Evolutionary conservation across 2,888 invertebrate genomes (phyloP), one percentile per base, ranked within the genome.

Genomic region (Eristalis arbustorum): DNA sequence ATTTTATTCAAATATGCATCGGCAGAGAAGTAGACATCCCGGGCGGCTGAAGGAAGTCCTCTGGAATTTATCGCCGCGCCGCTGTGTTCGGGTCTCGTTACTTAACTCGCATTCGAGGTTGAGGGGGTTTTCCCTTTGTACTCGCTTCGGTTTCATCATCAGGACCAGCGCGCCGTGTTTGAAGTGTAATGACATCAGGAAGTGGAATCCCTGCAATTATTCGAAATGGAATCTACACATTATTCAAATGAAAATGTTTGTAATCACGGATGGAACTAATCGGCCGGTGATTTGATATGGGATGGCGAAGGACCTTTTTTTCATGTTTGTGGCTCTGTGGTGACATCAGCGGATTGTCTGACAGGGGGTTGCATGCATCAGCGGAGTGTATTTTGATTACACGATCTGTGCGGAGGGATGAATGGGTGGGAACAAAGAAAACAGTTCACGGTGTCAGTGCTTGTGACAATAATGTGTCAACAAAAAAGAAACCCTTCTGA

Each of bases 1-100:
- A 87, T 83, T 87, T 87, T 87, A 87, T 87, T 87, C 87, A 87
- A 83, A 87, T 87, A 77, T 85, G 82, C 82, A 82, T 83, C 69
- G 82, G 82, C 87, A 82, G 87, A 78, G 82, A 87, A 87, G 82
- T 78, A 85, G 85, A 85, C 85, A 82, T 76, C 77, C 77, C 42
- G 37, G 69, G 68, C 69, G 69, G 73, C 66, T 78, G 62, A 72
- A 73, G 80, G 63, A 49, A 74, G 74, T 81, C 59, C 71, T 87
- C 31, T 78, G 82, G 75, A 87, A 87, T 85, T 85, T 85, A 85
- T 85, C 85, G 77, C 82, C 66, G 57, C 85, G 77, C 82, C 66
- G 57, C 6, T 5, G 25, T 25, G 25, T 25, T 25, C 28, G 56
- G 49, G 11, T 13, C 62, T 49, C 22, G 74, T 74, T 49, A 49